Evolutionary conservation across 2,888 invertebrate species (phyloP), one percentile per base, ranked within the genome.

Genomic region (Bombylius discolor): DNA sequence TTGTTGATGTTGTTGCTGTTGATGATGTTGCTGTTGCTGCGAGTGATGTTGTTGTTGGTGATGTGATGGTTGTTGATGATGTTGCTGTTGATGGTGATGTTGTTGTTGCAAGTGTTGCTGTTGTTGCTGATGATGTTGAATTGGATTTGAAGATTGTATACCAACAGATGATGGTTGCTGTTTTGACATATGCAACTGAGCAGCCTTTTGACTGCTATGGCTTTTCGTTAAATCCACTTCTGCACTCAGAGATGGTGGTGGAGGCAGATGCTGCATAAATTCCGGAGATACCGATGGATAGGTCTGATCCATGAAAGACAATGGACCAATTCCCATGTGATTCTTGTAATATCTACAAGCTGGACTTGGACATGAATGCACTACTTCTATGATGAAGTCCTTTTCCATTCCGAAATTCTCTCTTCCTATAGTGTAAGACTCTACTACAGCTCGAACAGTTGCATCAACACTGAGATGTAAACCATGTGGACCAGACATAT

Each of bases 401-500:
- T 90, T 89, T 69, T 91, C 90, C 89, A 91, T 90, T n/a, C 72
- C 73, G 55, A 72, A 72, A 52, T 73, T 73, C 58, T 72, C 72
- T 1, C 73, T 65, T 0, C 73, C 74, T 69, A 89, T 88, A 60
- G 89, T 89, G 64, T 89, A 90, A 4, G 89, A 89, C 68, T 90
- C 89, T 74, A 89, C 86, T 39, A 87, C 89, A 54, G 89, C 89
- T 70, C 89, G 78, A 44, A 90, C 86, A 13, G 90, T 90, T 44
- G 87, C 88, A 72, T 90, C 90, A 53, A 89, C 78, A 47, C 88
- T 88, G 57, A 91, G 76, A 77, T 91, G 90, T 53, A 89, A 75
- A 1, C 90, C 89, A 70, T 89, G 89, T 0, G 89, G 89, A 0
- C 90, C 89, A 67, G 89, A 89, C 87, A 90, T 89, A 67, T 91